These are phyloP conservation scores for Dufourea novaeangliae DNA, from an alignment of 1,140 invertebrate genomes.

Conservation along the genomic window DNA sequence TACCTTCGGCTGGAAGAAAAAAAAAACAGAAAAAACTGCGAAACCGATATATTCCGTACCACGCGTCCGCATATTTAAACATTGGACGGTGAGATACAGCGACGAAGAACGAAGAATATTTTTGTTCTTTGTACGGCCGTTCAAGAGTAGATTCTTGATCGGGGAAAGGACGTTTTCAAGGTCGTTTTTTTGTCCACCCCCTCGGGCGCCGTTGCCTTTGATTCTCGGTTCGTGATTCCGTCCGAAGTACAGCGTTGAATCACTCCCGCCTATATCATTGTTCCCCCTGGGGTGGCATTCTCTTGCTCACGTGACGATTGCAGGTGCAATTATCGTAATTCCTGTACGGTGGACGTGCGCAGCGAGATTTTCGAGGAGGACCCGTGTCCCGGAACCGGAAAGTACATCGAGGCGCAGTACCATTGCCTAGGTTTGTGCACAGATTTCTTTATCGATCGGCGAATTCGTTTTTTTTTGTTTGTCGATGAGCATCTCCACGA, in stretches of 20 bases:
- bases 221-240: conserved; percentile 56
- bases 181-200: conserved; percentile 5
- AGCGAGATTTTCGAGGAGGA: conserved; percentile 83
- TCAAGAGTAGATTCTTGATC: neutral
- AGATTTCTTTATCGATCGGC: conserved; percentile 33
- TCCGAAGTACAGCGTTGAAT: conserved; percentile 36
- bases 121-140: too few relatives aligned
- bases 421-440: conserved; percentile 82
- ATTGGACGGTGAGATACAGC: too few relatives aligned
- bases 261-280: conserved; percentile 27
- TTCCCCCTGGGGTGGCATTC: conserved; percentile 53
- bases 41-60: too few relatives aligned
- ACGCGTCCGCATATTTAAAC: too few relatives aligned
- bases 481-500: too few relatives aligned
- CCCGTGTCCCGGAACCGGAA: conserved; percentile 84
- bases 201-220: conserved; percentile 27
- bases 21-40: too few relatives aligned
- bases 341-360: conserved; percentile 79
- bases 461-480: too few relatives aligned
- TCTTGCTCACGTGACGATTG: conserved; percentile 72
- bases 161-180: neutral
- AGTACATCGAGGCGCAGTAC: conserved; percentile 85
- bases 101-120: too few relatives aligned
- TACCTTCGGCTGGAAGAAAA: too few relatives aligned
- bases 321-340: conserved; percentile 78